Evolutionary conservation across 1,140 invertebrate genomes (phyloP).

Genomic region (Thalassaphorura encarpata): DNA sequence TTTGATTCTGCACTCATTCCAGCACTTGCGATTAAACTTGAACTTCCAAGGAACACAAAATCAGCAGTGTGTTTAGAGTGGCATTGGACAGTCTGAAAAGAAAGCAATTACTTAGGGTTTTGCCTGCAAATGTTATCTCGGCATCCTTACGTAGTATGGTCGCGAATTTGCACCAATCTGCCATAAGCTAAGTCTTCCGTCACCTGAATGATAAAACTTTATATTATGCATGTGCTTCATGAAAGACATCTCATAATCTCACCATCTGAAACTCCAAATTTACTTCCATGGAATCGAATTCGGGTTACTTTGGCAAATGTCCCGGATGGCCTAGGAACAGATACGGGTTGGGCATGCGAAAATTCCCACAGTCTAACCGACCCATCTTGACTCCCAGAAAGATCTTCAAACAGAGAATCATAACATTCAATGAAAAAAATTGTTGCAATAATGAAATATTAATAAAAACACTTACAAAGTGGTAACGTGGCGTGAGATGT

Average conservation of each 20-base stretch:
- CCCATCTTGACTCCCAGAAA: conserved; percentile 94
- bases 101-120: conserved; percentile 18
- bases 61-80: conserved; percentile 95
- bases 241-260: too few relatives aligned
- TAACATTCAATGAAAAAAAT: not conserved
- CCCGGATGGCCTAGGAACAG: conserved; percentile 76
- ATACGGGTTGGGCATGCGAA: conserved; percentile 81
- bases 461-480: conserved; percentile 64
- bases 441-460: not conserved
- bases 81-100: conserved; percentile 78
- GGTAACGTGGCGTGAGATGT: conserved; percentile 89
- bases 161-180: conserved; percentile 77
- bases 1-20: conserved; percentile 93
- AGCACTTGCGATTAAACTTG: conserved; percentile 92
- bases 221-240: conserved; percentile 1
- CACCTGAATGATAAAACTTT: too few relatives aligned
- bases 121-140: conserved; percentile 1
- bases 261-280: conserved; percentile 88
- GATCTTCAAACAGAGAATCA: conserved; percentile 50
- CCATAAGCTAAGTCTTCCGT: conserved; percentile 75
- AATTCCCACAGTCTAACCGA: conserved; percentile 97
- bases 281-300: conserved; percentile 94
- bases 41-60: conserved; percentile 95
- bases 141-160: conserved; percentile 85
- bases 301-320: conserved; percentile 93